Evolutionary conservation across 2,113 vertebrate species (phyloP).

Genomic region (Elaphurus davidianus): DNA sequence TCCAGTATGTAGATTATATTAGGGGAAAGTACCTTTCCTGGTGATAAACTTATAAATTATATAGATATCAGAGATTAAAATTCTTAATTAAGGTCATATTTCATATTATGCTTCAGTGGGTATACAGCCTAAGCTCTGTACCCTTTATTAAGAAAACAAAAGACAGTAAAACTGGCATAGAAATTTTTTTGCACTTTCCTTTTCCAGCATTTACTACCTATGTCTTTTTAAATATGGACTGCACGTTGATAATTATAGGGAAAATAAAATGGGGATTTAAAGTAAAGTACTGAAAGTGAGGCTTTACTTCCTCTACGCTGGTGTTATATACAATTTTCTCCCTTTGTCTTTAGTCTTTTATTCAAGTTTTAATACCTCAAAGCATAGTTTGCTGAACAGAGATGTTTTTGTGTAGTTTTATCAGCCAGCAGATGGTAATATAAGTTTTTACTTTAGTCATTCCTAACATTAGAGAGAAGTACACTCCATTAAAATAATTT

Average conservation of each 20-base stretch:
- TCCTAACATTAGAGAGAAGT: not conserved
- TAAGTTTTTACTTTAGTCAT: constrained; percentile 38
- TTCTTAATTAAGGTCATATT: not conserved
- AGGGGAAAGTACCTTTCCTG: not conserved
- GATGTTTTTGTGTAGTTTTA: constrained; percentile 33
- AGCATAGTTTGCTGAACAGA: constrained; percentile 40
- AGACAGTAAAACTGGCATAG: not conserved
- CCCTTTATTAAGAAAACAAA: constrained; percentile 52
- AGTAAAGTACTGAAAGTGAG: constrained; percentile 47
- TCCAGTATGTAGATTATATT: not conserved
- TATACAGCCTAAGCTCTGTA: constrained; percentile 1
- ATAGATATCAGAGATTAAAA: not conserved
- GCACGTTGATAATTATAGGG: constrained; percentile 61
- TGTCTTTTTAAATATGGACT: constrained; percentile 37
- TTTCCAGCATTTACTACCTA: not conserved
- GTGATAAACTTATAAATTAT: not conserved
- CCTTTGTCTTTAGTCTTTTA: constrained; percentile 45
- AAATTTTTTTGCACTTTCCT: not conserved
- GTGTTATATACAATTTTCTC: constrained; percentile 54
- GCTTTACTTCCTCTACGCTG: constrained; percentile 52
- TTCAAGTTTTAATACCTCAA: constrained; percentile 58
- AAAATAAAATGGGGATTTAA: constrained; percentile 59
- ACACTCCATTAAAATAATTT: not conserved
- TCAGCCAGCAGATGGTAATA: not conserved
- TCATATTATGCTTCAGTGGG: not conserved